A percentile compares a stretch with the other conserved stretches of the same genome.
phyloP scores from a whole-genome alignment of 1,140 invertebrate species.

The Meloidogyne floridensis region DNA sequence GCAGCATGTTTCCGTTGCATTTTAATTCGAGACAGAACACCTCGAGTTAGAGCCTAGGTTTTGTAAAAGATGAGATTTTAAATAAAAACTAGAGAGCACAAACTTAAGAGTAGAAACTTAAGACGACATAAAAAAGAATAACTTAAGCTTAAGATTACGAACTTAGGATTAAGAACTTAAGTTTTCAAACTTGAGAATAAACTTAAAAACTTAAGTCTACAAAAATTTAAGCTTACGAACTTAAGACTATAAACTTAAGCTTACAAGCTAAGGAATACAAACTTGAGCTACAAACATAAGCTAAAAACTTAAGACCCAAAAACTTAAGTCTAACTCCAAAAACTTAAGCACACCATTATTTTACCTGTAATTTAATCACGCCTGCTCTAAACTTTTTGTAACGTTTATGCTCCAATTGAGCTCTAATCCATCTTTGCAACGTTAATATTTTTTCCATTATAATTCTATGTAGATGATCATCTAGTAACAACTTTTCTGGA shows the following conservation, averaged over 20 bases:
- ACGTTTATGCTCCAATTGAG: slow-evolving; percentile 76
- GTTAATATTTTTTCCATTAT: slow-evolving; percentile 87
- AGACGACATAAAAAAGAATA: no score
- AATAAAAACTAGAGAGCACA: not conserved
- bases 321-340: not conserved
- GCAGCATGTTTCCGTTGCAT: slow-evolving; percentile 70
- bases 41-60: slow-evolving; percentile 67
- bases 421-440: slow-evolving; percentile 87
- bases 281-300: not conserved
- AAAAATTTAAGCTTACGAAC: not conserved
- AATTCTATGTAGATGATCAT: slow-evolving; percentile 81
- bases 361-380: slow-evolving; percentile 77
- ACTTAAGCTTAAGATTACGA: not conserved
- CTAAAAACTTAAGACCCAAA: no score
- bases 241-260: no score
- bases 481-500: slow-evolving; percentile 87
- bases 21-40: slow-evolving; percentile 63
- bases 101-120: no score
- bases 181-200: not conserved
- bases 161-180: not conserved
- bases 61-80: not conserved
- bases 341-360: not conserved
- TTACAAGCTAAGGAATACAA: not conserved
- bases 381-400: slow-evolving; percentile 78
- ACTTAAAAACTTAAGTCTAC: not conserved